phyloP scores from a whole-genome alignment of 2,888 invertebrate species.

The Gastracanthus pulcherrimus region DNA sequence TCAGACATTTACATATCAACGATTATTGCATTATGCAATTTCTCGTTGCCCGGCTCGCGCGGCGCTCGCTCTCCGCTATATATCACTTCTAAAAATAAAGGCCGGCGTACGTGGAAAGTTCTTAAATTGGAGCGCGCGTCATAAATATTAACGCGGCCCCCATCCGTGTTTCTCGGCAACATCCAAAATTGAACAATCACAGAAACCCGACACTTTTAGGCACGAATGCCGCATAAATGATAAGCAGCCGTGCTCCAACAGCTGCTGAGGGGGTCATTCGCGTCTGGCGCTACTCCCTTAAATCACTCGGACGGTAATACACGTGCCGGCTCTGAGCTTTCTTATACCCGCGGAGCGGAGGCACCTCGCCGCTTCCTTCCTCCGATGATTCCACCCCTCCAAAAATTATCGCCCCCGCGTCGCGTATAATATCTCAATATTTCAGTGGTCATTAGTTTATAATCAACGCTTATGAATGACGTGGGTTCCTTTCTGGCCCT shows the following conservation, averaged over 20 bases:
- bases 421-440: constrained; percentile 76
- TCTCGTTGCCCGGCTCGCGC: not conserved
- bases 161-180: not conserved
- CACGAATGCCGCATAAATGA: constrained; percentile 42
- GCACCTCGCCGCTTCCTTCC: constrained; percentile 76
- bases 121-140: constrained; percentile 31
- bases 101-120: not conserved
- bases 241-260: not conserved
- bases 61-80: not conserved
- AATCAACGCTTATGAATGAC: constrained; percentile 72
- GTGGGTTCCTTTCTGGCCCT: not conserved
- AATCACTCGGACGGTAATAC: constrained; percentile 63
- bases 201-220: constrained; percentile 54
- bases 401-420: constrained; percentile 70
- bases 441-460: constrained; percentile 75
- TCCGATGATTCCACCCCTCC: constrained; percentile 61
- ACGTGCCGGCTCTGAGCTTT: constrained; percentile 71
- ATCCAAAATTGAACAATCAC: constrained; percentile 55
- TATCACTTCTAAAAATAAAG: constrained; percentile 32
- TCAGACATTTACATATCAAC: constrained; percentile 32
- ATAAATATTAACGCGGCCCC: constrained; percentile 47
- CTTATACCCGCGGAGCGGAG: constrained; percentile 72
- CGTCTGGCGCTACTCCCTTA: constrained; percentile 60
- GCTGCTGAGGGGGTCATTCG: constrained; percentile 23
- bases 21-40: constrained; percentile 44